These are phyloP conservation scores for Lepilemur septentrionalis DNA, from an alignment of 2,797 vertebrate genomes.

Conservation along the genomic window DNA sequence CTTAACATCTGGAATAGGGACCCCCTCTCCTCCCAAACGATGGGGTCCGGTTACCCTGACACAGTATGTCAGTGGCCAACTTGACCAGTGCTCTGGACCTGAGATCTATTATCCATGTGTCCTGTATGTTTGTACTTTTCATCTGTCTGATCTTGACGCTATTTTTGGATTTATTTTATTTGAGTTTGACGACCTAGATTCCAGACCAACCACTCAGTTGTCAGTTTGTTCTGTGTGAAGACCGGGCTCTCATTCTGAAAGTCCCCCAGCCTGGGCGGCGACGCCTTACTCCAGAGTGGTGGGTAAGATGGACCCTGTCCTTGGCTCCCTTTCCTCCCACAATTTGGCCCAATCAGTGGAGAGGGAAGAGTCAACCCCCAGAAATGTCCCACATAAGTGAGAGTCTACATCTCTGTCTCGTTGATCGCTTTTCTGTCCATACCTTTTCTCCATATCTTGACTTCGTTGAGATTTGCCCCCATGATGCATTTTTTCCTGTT, in stretches of 20 bases:
- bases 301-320: neutral
- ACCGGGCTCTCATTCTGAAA: neutral
- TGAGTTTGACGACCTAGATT: neutral
- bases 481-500: neutral
- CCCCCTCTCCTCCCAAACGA: accelerated
- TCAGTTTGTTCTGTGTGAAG: neutral
- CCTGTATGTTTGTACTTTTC: neutral
- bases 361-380: neutral
- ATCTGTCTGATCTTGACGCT: neutral
- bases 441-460: neutral
- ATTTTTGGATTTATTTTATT: neutral
- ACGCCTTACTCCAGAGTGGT: neutral
- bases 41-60: too few relatives aligned
- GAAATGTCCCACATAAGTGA: neutral
- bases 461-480: neutral
- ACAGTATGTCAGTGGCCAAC: accelerated
- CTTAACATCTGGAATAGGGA: neutral
- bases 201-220: neutral
- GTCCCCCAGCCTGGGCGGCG: neutral
- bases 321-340: too few relatives aligned
- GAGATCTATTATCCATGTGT: neutral
- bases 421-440: neutral
- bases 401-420: neutral
- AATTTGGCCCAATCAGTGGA: neutral
- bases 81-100: neutral